Base-by-base conservation (phyloP, 2,888 invertebrate species). In the Drosophila niveifrons region DNA sequence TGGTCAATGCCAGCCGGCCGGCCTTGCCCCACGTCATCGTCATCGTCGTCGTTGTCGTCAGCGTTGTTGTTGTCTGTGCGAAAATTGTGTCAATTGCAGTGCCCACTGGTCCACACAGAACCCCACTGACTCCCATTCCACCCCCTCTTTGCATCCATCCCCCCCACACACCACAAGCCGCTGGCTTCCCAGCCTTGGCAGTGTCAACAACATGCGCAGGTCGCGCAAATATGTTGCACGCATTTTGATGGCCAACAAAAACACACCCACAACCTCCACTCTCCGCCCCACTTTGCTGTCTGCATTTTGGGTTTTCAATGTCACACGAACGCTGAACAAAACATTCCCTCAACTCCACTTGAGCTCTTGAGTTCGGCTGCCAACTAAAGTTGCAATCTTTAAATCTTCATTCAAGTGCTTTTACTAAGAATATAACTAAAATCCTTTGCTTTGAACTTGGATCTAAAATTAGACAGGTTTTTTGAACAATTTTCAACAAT, bases 71-170 rank as follows among this genome's bases (percentile, higher is more conserved):
- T 80, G 57, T 48, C 71, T 86, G 78, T 59, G 83, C 64, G 75
- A 64, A 86, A 90, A 86, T 88, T 85, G 84, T 90, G 83, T 84
- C 83, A 84, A 84, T 84, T 84, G 90, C 83, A 84, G 66, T 79
- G 80, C 55, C 76, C 80, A 71, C 55, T 75, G 75, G 56, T 59
- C 59, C 50, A 17, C 23, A 23, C 34, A 10, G n/a, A 23, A 11
- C 44, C 15, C 6, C 15, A 48, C 34, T 10, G n/a, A 23, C 13
- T 50, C 15, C 6, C 15, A 48, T n/a, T 17, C 4, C 31, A 36
- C 13, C 17, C n/a, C n/a, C 46, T 41, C 58, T 17, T 28, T 39
- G 51, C 18, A 23, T 39, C 51, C 41, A 46, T 18, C 48, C 9
- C n/a, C 47, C 3, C 11, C 11, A 3, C 3, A 11, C 31, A 31